Evolutionary conservation across 2,888 invertebrate species (phyloP), one percentile per base, ranked within the genome.

Genomic region (Drosophila paranaensis): DNA sequence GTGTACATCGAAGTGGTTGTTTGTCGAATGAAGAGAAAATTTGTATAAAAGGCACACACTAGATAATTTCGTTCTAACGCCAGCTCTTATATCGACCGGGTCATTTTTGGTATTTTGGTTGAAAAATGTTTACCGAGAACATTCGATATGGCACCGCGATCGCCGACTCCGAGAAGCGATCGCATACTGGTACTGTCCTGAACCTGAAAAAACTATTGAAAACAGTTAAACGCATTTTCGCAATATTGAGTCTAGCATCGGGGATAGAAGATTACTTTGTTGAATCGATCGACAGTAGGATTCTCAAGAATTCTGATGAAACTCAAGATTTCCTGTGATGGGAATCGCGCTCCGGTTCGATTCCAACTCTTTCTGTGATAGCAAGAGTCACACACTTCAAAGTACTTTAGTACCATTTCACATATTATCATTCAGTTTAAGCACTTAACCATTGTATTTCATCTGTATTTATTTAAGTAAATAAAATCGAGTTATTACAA

Each of bases 141-240:
- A 51, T 72, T 71, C 53, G 13, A 16, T 27, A 37, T 25, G 55
- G 39, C 55, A 73, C 68, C 58, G 45, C 20, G 57, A 48, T 48
- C 43, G 62, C 37, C 50, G 54, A 54, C 48, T 8, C 63, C 1
- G 54, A 70, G 30, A 81, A 79, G 42, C 42, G 64, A 30, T 80
- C 87, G 6, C 62, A 58, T 3, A 79, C 79, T 20, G 78, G 81
- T 35, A 84, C 85, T 50, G 74, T 71, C 40, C 73, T 67, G 30
- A 85, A 86, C 58, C 60, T 82, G 35, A 84, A 70, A 55, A 82
- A 81, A 57, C 77, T 86, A 27, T 69, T 87, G 55, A 87, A 72
- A 55, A 57, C 77, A 20, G 69, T 90, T 53, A 80, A 69, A 43
- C 77, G 79, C 33, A 71, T 85, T 43, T 80, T 88, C 62, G 57